A percentile compares a stretch with the other conserved stretches of the same genome.
phyloP scores from a whole-genome alignment of 2,888 invertebrate genomes.

The Temnothorax ravouxi region DNA sequence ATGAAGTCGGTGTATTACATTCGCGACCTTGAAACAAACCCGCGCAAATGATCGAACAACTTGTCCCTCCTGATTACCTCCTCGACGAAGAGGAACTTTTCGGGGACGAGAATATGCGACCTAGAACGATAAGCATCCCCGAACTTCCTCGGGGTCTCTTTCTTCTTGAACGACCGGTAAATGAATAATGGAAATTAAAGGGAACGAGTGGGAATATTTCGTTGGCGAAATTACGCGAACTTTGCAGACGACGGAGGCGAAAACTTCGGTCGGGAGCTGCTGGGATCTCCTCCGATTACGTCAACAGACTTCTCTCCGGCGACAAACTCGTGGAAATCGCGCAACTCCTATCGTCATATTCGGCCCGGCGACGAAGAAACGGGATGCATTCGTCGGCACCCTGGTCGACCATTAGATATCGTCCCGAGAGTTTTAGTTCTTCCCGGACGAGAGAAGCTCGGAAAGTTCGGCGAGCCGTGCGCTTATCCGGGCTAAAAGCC shows the following conservation, averaged over 20 bases:
- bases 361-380: constrained; percentile 30
- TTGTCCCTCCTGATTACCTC: constrained; percentile 27
- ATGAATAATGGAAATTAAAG: constrained; percentile 76
- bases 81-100: neutral
- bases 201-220: constrained; percentile 66
- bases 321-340: constrained; percentile 25
- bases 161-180: constrained; percentile 60
- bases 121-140: neutral
- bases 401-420: constrained; percentile 36
- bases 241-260: constrained; percentile 31
- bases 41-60: constrained; percentile 31
- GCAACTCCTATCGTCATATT: constrained; percentile 24
- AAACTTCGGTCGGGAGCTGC: constrained; percentile 58
- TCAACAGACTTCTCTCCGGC: constrained; percentile 32
- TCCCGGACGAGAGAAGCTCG: neutral
- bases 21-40: constrained; percentile 4
- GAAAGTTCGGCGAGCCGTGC: constrained; percentile 21
- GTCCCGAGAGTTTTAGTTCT: constrained; percentile 21
- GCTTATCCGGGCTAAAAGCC: constrained; percentile 1
- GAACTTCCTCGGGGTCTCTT: constrained; percentile 57
- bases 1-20: neutral
- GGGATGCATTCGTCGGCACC: constrained; percentile 1
- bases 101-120: neutral
- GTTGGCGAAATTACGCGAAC: constrained; percentile 71
- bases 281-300: constrained; percentile 38